A percentile compares a stretch with the other conserved stretches of the same genome.
phyloP scores from a whole-genome alignment of 2,888 invertebrate genomes.

The Diadegma fenestrale region DNA sequence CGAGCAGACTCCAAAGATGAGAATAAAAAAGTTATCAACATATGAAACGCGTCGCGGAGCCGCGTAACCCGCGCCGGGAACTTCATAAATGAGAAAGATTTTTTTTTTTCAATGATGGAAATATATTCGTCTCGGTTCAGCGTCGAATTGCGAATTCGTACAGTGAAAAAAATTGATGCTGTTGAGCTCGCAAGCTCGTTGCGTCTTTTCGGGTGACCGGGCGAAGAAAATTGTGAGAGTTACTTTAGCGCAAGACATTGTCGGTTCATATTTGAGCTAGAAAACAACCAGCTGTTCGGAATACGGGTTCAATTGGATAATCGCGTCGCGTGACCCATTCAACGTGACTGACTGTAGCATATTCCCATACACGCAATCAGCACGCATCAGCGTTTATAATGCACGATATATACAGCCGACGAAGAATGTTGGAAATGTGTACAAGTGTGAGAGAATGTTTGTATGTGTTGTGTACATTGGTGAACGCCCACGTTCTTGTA shows the following conservation, averaged over 20 bases:
- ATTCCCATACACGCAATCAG: constrained; percentile 53
- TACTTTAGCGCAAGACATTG: constrained; percentile 74
- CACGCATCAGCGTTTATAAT: constrained; percentile 62
- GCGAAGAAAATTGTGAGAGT: background rate
- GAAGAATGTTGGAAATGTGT: constrained; percentile 36
- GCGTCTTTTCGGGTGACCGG: background rate
- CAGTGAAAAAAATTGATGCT: background rate
- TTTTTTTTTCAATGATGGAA: background rate
- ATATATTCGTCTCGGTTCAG: background rate
- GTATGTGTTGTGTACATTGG: constrained; percentile 25
- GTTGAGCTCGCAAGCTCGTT: background rate
- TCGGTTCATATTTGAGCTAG: constrained; percentile 53
- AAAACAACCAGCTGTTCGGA: constrained; percentile 73
- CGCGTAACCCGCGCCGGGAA: background rate
- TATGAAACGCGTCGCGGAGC: background rate
- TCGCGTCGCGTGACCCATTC: constrained; percentile 72
- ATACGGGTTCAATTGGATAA: constrained; percentile 83
- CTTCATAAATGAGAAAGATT: background rate
- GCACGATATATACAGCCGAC: constrained; percentile 19
- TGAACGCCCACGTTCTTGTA: constrained; percentile 40
- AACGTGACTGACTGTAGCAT: constrained; percentile 64
- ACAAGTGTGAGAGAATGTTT: constrained; percentile 8
- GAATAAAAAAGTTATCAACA: background rate
- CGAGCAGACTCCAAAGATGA: background rate
- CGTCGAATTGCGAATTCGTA: background rate